Conservation (phyloP, 2,113 vertebrate genomes). For the Oxyruncus cristatus region DNA sequence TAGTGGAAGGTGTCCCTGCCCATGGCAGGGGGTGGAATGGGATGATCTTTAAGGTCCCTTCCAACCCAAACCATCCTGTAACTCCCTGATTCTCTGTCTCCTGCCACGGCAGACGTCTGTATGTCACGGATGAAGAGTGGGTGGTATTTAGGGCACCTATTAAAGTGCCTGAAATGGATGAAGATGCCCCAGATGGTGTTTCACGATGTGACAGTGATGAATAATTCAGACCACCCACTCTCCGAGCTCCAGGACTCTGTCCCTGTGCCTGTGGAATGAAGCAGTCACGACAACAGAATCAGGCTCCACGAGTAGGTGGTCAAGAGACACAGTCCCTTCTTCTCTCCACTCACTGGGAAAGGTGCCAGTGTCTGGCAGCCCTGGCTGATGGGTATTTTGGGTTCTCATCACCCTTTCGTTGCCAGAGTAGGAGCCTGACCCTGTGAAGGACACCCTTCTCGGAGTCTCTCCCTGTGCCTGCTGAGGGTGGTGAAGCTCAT, state of each 20-base stretch:
- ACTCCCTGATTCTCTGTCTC: background rate
- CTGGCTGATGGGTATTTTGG: background rate
- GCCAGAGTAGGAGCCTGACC: background rate
- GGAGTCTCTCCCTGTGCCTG: background rate
- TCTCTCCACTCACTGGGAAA: background rate
- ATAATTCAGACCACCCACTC: background rate
- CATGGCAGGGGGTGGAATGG: too few relatives aligned
- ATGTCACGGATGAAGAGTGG: fast-evolving
- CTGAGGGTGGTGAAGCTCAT: background rate
- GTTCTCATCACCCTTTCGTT: background rate
- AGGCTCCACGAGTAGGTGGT: background rate
- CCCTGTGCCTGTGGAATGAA: background rate
- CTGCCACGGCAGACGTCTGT: background rate
- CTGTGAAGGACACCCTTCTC: background rate
- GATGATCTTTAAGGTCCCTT: background rate
- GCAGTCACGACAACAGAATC: background rate
- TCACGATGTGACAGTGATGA: background rate
- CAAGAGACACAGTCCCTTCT: background rate
- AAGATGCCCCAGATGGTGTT: background rate
- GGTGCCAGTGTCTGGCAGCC: background rate
- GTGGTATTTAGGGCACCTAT: background rate
- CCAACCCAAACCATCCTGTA: background rate
- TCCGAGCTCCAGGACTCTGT: background rate
- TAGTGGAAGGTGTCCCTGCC: background rate
- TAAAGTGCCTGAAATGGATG: background rate